Base-by-base conservation (phyloP, 2,113 vertebrate genomes). In the Prionailurus bengalensis region DNA sequence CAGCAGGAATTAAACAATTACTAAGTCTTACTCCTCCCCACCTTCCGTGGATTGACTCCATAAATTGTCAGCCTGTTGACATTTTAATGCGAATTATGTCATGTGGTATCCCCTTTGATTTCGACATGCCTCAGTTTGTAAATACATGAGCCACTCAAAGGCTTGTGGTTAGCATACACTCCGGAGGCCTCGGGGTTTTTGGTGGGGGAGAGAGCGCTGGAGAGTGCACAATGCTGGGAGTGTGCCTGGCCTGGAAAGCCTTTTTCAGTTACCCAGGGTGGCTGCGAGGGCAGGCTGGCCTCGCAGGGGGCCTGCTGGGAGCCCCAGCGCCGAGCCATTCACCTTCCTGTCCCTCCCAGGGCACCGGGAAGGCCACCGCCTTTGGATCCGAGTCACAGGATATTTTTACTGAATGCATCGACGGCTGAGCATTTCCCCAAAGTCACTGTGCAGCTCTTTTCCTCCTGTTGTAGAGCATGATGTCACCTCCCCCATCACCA, bases 51-150 rank as follows among this genome's bases (percentile, higher is more conserved):
- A 98, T 99, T 98, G 98, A 98, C 98, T 99, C 99, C 99, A 99
- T 99, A 99, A 99, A 99, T 99, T 99, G 99, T 99, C 99, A 99
- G 99, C 99, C 99, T 99, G 99, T 99, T 99, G 99, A 99, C 99
- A 99, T 99, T 99, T 99, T 99, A 99, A 99, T 99, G 99, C 99
- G 98, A 99, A 99, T 99, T 99, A 99, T 99, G 99, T 99, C 99
- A 99, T 99, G 99, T 99, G 99, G 99, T 99, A 99, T 99, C 99
- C 99, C 99, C 99, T 99, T 99, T 99, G 99, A 99, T 99, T 99
- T 99, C 99, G 98, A 99, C 99, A 99, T 99, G 99, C 99, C 99
- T 99, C 99, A 95, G 99, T 99, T 99, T 99, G 99, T 99, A 99
- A 99, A 99, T 99, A 99, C 99, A 99, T 98, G 99, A 99, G 99